Conservation (phyloP, 1,140 invertebrate genomes). For the Macrobrachium rosenbergii region DNA sequence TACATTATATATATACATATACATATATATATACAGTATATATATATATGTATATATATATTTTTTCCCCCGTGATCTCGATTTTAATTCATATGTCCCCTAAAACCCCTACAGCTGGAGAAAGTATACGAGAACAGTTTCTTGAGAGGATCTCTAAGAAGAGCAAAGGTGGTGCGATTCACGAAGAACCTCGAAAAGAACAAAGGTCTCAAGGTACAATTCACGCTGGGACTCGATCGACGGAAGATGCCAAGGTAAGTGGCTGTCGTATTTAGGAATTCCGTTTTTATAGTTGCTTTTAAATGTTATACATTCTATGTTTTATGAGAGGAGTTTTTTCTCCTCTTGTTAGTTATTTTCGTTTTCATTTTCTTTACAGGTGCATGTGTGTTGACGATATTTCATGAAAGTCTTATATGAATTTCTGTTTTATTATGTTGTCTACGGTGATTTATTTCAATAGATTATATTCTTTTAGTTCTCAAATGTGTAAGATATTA, state of each 20-base stretch:
- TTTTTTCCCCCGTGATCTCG: neutral
- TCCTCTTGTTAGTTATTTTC: neutral
- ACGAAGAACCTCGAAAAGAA: constrained; percentile 38
- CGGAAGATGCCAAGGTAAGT: constrained; percentile 80
- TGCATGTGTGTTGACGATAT: too few relatives aligned
- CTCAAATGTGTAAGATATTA: too few relatives aligned
- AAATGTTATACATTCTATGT: too few relatives aligned
- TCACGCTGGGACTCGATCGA: constrained; percentile 80
- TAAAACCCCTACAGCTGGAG: constrained; percentile 38
- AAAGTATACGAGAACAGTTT: constrained; percentile 59
- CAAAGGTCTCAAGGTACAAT: constrained; percentile 78
- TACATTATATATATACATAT: neutral
- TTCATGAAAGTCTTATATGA: too few relatives aligned
- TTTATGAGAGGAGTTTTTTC: neutral
- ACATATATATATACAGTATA: too few relatives aligned
- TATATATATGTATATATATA: too few relatives aligned
- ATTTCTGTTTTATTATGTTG: too few relatives aligned
- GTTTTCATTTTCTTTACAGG: too few relatives aligned
- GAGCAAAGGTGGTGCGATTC: constrained; percentile 38
- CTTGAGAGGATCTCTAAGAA: constrained; percentile 44
- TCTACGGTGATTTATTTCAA: too few relatives aligned
- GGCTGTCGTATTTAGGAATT: neutral
- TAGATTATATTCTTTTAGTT: too few relatives aligned
- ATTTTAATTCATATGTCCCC: neutral
- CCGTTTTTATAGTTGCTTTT: too few relatives aligned